These are phyloP conservation scores for Prunella strophiata DNA, from an alignment of 2,797 vertebrate genomes.

Conservation along the genomic window DNA sequence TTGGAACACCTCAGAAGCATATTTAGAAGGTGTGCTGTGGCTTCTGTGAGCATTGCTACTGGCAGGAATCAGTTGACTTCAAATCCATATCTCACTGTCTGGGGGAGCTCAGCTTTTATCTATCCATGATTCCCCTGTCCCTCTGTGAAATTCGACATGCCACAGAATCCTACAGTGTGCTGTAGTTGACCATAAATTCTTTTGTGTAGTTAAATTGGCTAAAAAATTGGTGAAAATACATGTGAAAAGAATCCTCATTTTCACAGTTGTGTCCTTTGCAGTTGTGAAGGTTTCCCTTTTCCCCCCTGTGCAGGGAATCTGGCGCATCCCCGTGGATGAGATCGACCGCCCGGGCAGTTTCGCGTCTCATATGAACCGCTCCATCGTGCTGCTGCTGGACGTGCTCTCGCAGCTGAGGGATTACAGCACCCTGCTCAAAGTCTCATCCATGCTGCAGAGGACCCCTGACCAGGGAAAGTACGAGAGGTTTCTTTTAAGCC, in stretches of 20 bases:
- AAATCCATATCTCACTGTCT: not conserved
- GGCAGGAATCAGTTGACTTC: not conserved
- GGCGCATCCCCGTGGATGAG: slow-evolving; percentile 99
- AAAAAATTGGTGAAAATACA: too few relatives aligned
- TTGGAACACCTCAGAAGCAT: not conserved
- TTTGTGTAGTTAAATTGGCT: too few relatives aligned
- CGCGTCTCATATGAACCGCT: slow-evolving; percentile 99
- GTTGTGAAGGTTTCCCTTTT: not conserved
- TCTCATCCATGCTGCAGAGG: slow-evolving; percentile 98
- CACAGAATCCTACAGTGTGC: not conserved
- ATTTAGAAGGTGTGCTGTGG: not conserved
- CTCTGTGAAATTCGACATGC: not conserved
- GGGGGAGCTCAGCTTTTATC: not conserved
- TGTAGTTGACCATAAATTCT: too few relatives aligned
- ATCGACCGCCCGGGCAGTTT: slow-evolving; percentile 98
- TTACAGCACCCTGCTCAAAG: slow-evolving; percentile 92
- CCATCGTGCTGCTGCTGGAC: slow-evolving; percentile 92
- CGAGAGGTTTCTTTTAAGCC: slow-evolving; percentile 36
- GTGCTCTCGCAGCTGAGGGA: slow-evolving; percentile 94
- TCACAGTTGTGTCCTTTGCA: not conserved
- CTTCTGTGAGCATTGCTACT: not conserved
- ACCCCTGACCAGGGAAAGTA: slow-evolving; percentile 99
- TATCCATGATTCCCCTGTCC: not conserved
- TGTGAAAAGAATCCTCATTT: not conserved
- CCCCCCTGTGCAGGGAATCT: slow-evolving; percentile 88